Conservation (phyloP, 2,797 vertebrate species). For the Bufotes viridis region DNA sequence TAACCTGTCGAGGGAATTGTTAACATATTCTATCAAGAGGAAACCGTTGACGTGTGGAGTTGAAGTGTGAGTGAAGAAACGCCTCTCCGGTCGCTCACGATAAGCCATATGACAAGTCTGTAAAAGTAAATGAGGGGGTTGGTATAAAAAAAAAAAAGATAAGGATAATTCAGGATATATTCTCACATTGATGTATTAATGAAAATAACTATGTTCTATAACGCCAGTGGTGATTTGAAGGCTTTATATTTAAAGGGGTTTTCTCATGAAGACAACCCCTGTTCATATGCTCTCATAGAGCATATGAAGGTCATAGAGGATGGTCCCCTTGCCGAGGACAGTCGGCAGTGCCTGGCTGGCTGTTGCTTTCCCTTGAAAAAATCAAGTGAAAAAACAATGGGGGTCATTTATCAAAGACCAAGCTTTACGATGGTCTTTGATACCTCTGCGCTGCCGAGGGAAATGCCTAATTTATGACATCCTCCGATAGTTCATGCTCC, state of each 20-base stretch:
- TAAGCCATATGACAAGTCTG: not conserved
- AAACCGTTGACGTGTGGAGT: not conserved
- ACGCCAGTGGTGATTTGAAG: not conserved
- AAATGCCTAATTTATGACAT: too few species aligned
- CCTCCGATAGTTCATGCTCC: too few species aligned
- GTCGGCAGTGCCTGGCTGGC: too few species aligned
- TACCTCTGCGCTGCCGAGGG: too few species aligned
- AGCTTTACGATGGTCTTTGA: too few species aligned
- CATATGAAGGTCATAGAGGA: not conserved
- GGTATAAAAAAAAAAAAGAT: not conserved
- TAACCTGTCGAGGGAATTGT: slow-evolving; percentile 41
- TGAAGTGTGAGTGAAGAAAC: slow-evolving; percentile 29
- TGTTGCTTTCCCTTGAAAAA: too few species aligned
- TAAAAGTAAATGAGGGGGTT: not conserved
- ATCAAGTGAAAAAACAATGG: too few species aligned
- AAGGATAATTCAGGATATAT: not conserved
- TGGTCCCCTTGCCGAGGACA: not conserved
- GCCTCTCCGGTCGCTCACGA: not conserved
- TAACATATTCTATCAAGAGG: slow-evolving; percentile 30
- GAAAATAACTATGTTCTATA: not conserved
- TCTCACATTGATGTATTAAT: not conserved
- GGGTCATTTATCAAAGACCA: too few species aligned
- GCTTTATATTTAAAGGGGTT: not conserved
- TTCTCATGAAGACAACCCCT: too few species aligned
- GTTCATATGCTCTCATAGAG: not conserved